phyloP scores from a whole-genome alignment of 2,797 vertebrate species.

The Gallinago stenura region DNA sequence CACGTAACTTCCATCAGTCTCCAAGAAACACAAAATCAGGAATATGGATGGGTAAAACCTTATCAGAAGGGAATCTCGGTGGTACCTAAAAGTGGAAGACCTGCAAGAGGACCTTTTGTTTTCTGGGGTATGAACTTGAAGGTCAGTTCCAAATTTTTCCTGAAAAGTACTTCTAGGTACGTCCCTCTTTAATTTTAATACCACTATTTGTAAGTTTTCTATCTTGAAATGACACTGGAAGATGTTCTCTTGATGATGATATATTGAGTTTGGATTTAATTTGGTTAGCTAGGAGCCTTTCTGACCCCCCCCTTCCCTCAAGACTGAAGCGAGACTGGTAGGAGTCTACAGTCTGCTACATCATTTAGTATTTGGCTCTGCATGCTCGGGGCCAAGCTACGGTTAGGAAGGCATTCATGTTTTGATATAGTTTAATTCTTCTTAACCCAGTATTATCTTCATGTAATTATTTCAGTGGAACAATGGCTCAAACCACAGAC shows the following conservation, averaged over 20 bases:
- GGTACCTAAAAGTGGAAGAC: neutral
- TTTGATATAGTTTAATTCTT: neutral
- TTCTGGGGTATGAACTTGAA: neutral
- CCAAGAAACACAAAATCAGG: neutral
- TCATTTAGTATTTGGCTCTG: neutral
- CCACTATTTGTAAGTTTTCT: neutral
- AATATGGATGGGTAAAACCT: neutral
- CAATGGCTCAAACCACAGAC: neutral
- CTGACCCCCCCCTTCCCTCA: neutral
- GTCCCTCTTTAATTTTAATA: neutral
- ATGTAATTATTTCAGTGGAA: neutral
- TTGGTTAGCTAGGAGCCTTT: neutral
- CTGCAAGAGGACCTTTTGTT: neutral
- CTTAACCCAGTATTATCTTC: neutral
- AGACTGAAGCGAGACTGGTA: neutral
- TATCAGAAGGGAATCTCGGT: neutral
- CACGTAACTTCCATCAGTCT: neutral
- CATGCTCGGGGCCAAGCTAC: neutral
- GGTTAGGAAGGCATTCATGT: neutral
- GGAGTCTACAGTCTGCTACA: neutral
- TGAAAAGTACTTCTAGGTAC: neutral
- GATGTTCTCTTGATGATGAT: neutral
- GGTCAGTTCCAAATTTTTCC: neutral
- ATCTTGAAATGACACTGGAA: neutral
- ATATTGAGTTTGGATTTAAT: neutral